Conservation (phyloP, 2,797 vertebrate genomes). For the Anabacerthia variegaticeps region DNA sequence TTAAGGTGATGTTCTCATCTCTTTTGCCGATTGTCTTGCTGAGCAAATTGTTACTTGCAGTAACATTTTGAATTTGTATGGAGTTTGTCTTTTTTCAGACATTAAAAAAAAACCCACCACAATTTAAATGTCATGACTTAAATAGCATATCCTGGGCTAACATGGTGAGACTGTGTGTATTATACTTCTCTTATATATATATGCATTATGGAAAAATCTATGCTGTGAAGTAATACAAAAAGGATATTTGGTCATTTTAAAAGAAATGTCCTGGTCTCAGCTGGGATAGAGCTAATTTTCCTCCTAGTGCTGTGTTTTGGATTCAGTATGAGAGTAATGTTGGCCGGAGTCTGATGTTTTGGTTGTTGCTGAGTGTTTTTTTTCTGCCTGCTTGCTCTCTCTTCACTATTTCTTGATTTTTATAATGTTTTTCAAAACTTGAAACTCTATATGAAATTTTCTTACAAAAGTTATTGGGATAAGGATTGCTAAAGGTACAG, state of each 20-base stretch:
- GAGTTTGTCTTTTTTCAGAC: background rate
- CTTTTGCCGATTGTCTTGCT: background rate
- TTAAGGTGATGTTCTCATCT: background rate
- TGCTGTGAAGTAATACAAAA: background rate
- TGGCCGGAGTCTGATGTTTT: background rate
- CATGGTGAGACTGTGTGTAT: background rate
- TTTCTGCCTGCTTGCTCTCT: background rate
- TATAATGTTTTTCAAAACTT: background rate
- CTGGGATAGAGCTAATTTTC: background rate
- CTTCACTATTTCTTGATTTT: background rate
- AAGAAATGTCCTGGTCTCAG: background rate
- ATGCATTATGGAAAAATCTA: background rate
- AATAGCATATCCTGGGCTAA: background rate
- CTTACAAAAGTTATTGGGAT: background rate
- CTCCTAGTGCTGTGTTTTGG: background rate
- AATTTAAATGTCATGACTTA: background rate
- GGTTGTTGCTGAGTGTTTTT: background rate
- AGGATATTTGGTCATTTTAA: background rate
- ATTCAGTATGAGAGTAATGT: background rate
- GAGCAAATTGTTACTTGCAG: background rate
- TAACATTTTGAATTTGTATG: background rate
- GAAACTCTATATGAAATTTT: background rate
- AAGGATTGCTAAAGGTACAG: background rate
- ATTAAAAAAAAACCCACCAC: background rate
- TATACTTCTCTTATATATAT: background rate